Base-by-base conservation (phyloP, 2,797 vertebrate genomes). In the Phylloscopus collybita region DNA sequence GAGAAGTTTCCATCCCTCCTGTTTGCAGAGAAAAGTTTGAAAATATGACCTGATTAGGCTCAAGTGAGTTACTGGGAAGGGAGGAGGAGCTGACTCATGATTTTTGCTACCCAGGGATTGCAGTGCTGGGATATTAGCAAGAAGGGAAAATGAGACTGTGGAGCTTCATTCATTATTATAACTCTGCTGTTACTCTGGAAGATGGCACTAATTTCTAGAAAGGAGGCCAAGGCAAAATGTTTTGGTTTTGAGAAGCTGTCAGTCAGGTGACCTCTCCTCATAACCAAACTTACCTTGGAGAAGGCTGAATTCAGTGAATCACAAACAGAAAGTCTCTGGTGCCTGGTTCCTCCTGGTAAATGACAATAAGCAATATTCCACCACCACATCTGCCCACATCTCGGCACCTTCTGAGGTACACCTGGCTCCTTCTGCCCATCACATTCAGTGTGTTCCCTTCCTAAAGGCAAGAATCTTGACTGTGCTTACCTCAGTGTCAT, bases 21-120 rank as follows among this genome's bases (percentile, higher is more conserved):
- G 62, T 88, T 92, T 96, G 76, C 56, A 81, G 66, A 92, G 66
- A 54, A 95, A 93, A 86, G 70, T 94, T 92, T 95, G 90, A 93
- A 96, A 95, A 88, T 88, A 92, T 80, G 85, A 91, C 85, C 85
- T 90, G 82, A 92, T 73, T 84, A 85, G 60, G 67, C 82, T 96
- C 6, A 3, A 91, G 70, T 70, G 79, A 62, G 70, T 62, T 92
- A 60, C 51, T 92, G 60, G 40, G 82, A 80, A 90, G 40, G n/a
- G n/a, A 88, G 47, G 54, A 85, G n/a, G 70, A 90, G 89, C 92
- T 94, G 92, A 94, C 92, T 94, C 95, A 91, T 91, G 87, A 90
- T 56, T 97, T 93, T 96, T 95, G 56, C 51, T 91, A 72, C 62
- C 64, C 4, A 0, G 62, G 59, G 30, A 72, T 57, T 18, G 5